These are phyloP conservation scores for Ips nitidus DNA, from an alignment of 1,140 invertebrate species.

Conservation along the genomic window DNA sequence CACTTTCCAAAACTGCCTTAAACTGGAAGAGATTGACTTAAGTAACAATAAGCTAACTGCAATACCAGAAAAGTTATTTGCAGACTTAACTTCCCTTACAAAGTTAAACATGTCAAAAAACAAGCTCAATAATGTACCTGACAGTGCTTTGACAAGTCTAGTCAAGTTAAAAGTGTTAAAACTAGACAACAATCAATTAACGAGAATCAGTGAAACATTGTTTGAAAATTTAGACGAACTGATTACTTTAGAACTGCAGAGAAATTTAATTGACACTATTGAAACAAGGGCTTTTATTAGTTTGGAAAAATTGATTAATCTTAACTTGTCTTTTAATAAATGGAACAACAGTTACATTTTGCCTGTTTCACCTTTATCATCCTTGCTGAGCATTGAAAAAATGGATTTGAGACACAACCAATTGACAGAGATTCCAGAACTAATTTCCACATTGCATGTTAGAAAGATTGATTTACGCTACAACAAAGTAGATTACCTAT, in stretches of 20 bases:
- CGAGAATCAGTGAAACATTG: neutral
- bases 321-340: slow-evolving; percentile 24
- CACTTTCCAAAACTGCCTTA: slow-evolving; percentile 10
- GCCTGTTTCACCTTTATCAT: slow-evolving; percentile 6
- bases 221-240: slow-evolving; percentile 1
- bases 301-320: neutral
- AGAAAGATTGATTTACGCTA: slow-evolving; percentile 27
- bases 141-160: neutral
- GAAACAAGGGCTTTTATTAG: slow-evolving; percentile 4
- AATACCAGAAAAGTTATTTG: slow-evolving; percentile 15
- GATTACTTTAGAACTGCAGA: slow-evolving; percentile 5
- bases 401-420: slow-evolving; percentile 22
- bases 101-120: slow-evolving; percentile 20
- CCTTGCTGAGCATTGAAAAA: slow-evolving; percentile 10
- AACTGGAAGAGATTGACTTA: slow-evolving; percentile 15
- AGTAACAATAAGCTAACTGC: slow-evolving; percentile 3
- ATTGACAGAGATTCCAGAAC: slow-evolving; percentile 1
- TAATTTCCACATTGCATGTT: slow-evolving; percentile 3
- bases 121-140: neutral
- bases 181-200: slow-evolving; percentile 10
- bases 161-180: slow-evolving; percentile 15
- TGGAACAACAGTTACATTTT: slow-evolving; percentile 26
- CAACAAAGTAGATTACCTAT: slow-evolving; percentile 22
- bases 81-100: neutral
- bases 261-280: slow-evolving; percentile 13